These are phyloP conservation scores for Trichonephila clavipes DNA, from an alignment of 1,140 invertebrate genomes.

Conservation along the genomic window DNA sequence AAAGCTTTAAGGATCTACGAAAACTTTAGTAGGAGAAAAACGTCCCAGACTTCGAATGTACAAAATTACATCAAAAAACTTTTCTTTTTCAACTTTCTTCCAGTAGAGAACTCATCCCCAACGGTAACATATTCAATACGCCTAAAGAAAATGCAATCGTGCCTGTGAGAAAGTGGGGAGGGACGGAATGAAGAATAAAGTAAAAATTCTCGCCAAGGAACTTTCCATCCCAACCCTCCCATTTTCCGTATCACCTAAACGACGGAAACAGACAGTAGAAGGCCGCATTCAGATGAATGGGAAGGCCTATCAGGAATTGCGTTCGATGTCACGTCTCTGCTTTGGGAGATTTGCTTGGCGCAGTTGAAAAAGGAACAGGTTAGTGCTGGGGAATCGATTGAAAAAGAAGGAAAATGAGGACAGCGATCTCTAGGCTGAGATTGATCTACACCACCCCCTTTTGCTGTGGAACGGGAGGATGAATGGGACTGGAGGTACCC, in stretches of 20 bases:
- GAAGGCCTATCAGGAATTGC: conserved; percentile 40
- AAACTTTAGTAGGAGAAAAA: background rate
- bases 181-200: background rate
- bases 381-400: background rate
- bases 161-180: background rate
- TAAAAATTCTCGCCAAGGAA: background rate
- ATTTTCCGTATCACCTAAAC: conserved; percentile 6
- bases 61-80: background rate
- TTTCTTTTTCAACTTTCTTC: background rate
- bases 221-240: background rate
- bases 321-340: conserved; percentile 46
- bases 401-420: conserved; percentile 1
- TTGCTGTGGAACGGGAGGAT: no score
- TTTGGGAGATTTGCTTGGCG: conserved; percentile 7
- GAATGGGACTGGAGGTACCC: no score
- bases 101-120: background rate
- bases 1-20: background rate
- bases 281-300: conserved; percentile 40
- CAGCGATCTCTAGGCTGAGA: background rate
- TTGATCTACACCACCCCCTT: no score
- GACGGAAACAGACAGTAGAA: conserved; percentile 37
- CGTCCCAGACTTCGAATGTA: background rate
- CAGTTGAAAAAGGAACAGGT: background rate
- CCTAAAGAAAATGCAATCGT: conserved; percentile 22
- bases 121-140: conserved; percentile 18